phyloP scores from a whole-genome alignment of 2,797 vertebrate species.

The Fundulus diaphanus region DNA sequence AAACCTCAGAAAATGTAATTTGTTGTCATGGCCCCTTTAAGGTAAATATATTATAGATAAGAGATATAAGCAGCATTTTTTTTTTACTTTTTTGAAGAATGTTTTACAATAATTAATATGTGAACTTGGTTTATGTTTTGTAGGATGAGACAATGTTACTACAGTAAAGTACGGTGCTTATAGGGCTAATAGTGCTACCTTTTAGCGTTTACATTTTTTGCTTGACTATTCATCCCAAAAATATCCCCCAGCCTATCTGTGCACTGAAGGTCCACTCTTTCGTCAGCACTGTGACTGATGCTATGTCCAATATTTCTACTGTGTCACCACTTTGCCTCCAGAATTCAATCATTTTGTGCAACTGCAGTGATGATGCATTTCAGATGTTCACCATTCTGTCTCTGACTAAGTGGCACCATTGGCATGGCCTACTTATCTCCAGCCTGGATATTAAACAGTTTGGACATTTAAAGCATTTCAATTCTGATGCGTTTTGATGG shows the following conservation, averaged over 20 bases:
- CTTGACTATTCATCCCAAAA: constrained; percentile 13
- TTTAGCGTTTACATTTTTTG: constrained; percentile 3
- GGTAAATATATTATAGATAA: too few species aligned
- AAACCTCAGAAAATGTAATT: too few species aligned
- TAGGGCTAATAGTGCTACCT: neutral
- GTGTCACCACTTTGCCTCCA: constrained; percentile 69
- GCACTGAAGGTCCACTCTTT: constrained; percentile 36
- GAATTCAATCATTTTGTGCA: constrained; percentile 77
- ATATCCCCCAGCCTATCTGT: constrained; percentile 23
- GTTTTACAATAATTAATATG: too few species aligned
- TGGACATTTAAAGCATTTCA: constrained; percentile 70
- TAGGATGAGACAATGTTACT: too few species aligned
- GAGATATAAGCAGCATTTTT: too few species aligned
- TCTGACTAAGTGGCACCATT: constrained; percentile 54
- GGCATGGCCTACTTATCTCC: constrained; percentile 47
- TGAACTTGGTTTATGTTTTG: too few species aligned
- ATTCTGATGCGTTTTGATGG: constrained; percentile 69
- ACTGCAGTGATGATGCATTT: constrained; percentile 56
- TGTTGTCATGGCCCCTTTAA: too few species aligned
- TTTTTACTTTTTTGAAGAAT: too few species aligned
- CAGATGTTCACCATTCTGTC: constrained; percentile 53
- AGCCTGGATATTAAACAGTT: constrained; percentile 63
- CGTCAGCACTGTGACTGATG: constrained; percentile 68
- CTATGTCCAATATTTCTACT: constrained; percentile 58
- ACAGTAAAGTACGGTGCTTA: too few species aligned